Conservation (phyloP, 2,113 vertebrate species). For the Nerophis lumbriciformis region DNA sequence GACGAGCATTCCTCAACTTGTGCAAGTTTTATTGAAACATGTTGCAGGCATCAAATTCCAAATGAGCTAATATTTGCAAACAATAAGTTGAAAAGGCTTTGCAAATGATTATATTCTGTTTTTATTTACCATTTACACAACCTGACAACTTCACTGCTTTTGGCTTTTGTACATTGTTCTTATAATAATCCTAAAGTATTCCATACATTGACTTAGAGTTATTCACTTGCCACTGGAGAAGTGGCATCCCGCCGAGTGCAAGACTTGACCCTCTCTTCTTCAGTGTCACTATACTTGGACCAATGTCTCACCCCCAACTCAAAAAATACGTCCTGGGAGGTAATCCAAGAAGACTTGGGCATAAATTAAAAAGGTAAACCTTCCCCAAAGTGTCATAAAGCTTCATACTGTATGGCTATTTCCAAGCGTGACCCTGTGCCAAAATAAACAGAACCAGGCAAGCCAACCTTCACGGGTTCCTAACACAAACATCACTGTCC, state of each 20-base stretch:
- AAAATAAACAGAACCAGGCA: not conserved
- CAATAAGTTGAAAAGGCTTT: no score
- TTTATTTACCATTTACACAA: no score
- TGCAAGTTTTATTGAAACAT: no score
- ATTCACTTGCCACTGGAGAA: slow-evolving; percentile 35
- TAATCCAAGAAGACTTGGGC: slow-evolving; percentile 47
- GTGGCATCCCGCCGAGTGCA: slow-evolving; percentile 28
- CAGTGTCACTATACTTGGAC: slow-evolving; percentile 49
- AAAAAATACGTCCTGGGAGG: slow-evolving; percentile 32
- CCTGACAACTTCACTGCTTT: no score
- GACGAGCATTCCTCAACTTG: no score
- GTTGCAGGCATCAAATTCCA: no score
- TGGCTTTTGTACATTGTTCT: not conserved
- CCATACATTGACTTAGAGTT: not conserved
- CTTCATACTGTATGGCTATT: slow-evolving; percentile 11
- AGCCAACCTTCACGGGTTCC: no score
- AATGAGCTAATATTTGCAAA: no score
- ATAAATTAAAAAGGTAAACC: slow-evolving; percentile 52
- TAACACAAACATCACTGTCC: no score
- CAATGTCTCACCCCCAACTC: slow-evolving; percentile 22
- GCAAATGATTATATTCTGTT: no score
- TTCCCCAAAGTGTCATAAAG: slow-evolving; percentile 22
- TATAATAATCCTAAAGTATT: not conserved
- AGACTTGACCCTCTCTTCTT: slow-evolving; percentile 35
- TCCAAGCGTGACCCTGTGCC: not conserved